Evolutionary conservation across 1,140 invertebrate species (phyloP).

Genomic region (Leptoteleia sp.): DNA sequence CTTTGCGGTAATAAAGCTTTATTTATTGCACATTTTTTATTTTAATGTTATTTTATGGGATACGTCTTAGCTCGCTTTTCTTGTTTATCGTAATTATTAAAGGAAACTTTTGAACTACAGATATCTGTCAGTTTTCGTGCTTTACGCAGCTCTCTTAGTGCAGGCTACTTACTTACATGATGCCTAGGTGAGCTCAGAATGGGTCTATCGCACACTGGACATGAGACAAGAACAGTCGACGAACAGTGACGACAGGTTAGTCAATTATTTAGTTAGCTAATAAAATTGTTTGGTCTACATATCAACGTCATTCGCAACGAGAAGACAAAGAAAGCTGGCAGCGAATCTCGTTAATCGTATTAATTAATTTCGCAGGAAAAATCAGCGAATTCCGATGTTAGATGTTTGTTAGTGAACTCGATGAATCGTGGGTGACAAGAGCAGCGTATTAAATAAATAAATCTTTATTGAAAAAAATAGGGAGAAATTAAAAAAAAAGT

Average conservation of each 20-base stretch:
- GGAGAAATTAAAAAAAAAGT: too few species aligned
- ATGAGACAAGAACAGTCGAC: conserved; percentile 66
- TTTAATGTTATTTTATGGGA: too few species aligned
- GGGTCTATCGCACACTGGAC: conserved; percentile 81
- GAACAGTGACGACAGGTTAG: conserved; percentile 63
- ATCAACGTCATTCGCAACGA: conserved; percentile 40
- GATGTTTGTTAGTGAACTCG: conserved; percentile 69
- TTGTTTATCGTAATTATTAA: too few species aligned
- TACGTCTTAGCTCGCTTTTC: too few species aligned
- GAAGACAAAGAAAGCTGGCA: conserved; percentile 50
- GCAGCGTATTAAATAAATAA: conserved; percentile 28
- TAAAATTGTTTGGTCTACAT: conserved; percentile 45
- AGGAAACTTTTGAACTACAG: too few species aligned
- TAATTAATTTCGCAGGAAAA: conserved; percentile 56
- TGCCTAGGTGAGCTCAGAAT: conserved; percentile 77
- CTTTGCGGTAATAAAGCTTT: too few species aligned
- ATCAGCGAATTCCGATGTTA: conserved; percentile 65
- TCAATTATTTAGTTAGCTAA: conserved; percentile 58
- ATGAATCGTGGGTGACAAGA: conserved; percentile 44
- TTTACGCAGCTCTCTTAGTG: background rate
- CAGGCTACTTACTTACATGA: conserved; percentile 74
- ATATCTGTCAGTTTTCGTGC: too few species aligned
- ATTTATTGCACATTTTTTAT: too few species aligned
- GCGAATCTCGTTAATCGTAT: conserved; percentile 50
- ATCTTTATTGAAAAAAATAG: too few species aligned